Base-by-base conservation (phyloP, 2,113 vertebrate genomes). In the Pipa parva region DNA sequence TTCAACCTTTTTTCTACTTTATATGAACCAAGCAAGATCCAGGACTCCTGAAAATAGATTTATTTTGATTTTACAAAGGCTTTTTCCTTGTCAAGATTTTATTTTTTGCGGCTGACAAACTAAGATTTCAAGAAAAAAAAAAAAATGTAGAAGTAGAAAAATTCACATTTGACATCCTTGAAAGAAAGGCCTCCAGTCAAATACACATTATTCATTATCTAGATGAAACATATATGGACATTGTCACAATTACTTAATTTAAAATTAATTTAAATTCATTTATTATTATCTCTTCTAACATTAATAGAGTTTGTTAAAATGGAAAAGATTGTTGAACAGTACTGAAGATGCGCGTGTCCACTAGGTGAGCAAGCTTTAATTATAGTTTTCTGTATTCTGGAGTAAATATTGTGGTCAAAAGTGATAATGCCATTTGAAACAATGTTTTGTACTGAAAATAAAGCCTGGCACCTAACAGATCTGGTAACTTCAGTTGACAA, bases 51-150 rank as follows among this genome's bases (percentile, higher is more conserved):
- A 37, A 68, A 50, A 68, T 27, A 68, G 45, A 59, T 59, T 68
- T 66, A 66, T 58, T 66, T 37, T 50, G 26, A 31, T 48, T 66
- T 57, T 29, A 66, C 13, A 66, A 57, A 48, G 26, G n/a, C n/a
- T n/a, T 15, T 26, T 57, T 63, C 7, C 21, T 49, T 37, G 10
- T 39, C 11, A 27, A 42, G 5, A 56, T 20, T 1, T 49, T 21
- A 12, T 42, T n/a, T 55, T 11, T 36, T 36, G 55, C 55, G 15
- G n/a, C 1, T 18, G 52, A 1, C 31, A 58, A 36, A 58, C 27
- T 31, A 31, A 7, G 55, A 29, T 58, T 22, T 7, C 46, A 49
- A 24, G 15, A 49, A 49, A 46, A 46, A 49, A 49, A 46, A 46
- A 15, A 46, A 46, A 49, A 22, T 49, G 18, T 24, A 24, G 12